Conservation (phyloP, 2,888 invertebrate species). For the Aethes cnicana region DNA sequence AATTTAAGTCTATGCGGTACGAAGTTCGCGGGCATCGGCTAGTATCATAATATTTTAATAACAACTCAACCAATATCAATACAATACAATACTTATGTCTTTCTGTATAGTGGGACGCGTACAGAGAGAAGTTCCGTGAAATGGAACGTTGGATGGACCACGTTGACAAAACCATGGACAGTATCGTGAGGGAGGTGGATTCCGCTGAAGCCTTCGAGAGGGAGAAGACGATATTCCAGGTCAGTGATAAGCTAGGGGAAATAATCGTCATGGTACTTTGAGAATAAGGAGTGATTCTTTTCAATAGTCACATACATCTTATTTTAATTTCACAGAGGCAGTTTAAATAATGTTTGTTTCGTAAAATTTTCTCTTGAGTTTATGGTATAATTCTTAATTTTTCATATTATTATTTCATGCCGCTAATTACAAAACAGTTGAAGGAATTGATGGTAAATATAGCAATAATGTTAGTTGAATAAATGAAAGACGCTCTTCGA, state of each 20-base stretch:
- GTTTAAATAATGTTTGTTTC: no score
- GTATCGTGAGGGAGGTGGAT: slow-evolving; percentile 91
- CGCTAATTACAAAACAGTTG: slow-evolving; percentile 58
- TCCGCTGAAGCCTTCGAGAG: slow-evolving; percentile 94
- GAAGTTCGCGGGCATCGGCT: no score
- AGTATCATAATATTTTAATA: no score
- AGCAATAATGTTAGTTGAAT: neutral
- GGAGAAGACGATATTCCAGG: slow-evolving; percentile 94
- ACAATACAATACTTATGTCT: no score
- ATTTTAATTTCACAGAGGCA: no score
- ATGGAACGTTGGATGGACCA: slow-evolving; percentile 96
- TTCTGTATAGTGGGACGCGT: slow-evolving; percentile 95
- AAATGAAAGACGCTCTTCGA: no score
- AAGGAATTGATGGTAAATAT: slow-evolving; percentile 78
- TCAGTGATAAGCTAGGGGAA: slow-evolving; percentile 52
- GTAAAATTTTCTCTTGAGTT: neutral
- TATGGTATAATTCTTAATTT: neutral
- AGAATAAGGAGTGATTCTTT: no score
- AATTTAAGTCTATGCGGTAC: no score
- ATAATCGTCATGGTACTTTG: neutral
- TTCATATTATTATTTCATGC: slow-evolving; percentile 40
- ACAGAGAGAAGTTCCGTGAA: slow-evolving; percentile 89
- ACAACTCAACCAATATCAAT: no score
- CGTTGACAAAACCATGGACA: slow-evolving; percentile 91
- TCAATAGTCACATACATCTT: no score